Evolutionary conservation across 2,888 invertebrate species (phyloP).

Genomic region (Himalopsyche japonica): DNA sequence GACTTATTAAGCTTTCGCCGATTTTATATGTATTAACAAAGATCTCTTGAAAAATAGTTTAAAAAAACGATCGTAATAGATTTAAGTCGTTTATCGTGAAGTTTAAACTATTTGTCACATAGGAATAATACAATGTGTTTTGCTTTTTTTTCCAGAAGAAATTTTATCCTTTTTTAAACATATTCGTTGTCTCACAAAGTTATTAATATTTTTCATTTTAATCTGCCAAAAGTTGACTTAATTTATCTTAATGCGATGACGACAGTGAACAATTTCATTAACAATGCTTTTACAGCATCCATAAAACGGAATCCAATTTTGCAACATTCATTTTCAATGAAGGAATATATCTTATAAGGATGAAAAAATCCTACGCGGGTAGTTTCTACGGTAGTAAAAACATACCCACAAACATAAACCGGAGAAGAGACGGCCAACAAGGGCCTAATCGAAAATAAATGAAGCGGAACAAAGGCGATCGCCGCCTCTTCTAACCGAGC

Average conservation of each 20-base stretch:
- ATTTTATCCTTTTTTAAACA: too few species aligned
- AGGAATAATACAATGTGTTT: too few species aligned
- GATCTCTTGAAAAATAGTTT: too few species aligned
- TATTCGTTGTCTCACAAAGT: too few species aligned
- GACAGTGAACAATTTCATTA: neutral
- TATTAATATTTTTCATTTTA: neutral
- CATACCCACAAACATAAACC: constrained; percentile 4
- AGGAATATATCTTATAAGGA: neutral
- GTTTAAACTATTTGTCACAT: too few species aligned
- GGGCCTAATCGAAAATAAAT: constrained; percentile 33
- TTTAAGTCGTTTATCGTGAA: too few species aligned
- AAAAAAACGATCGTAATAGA: too few species aligned
- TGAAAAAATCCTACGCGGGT: neutral
- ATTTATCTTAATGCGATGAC: neutral
- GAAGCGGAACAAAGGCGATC: constrained; percentile 28
- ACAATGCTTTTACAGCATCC: neutral
- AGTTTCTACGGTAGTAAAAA: neutral
- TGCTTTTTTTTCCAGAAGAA: too few species aligned
- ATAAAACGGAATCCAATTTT: constrained; percentile 1
- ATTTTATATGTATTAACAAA: too few species aligned
- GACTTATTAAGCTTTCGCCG: too few species aligned
- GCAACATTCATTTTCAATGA: neutral
- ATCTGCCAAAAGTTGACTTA: neutral
- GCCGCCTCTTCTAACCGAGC: neutral
- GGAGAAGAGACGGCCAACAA: constrained; percentile 17